Evolutionary conservation across 2,888 invertebrate species (phyloP).

Genomic region (Epiblema foenella): DNA sequence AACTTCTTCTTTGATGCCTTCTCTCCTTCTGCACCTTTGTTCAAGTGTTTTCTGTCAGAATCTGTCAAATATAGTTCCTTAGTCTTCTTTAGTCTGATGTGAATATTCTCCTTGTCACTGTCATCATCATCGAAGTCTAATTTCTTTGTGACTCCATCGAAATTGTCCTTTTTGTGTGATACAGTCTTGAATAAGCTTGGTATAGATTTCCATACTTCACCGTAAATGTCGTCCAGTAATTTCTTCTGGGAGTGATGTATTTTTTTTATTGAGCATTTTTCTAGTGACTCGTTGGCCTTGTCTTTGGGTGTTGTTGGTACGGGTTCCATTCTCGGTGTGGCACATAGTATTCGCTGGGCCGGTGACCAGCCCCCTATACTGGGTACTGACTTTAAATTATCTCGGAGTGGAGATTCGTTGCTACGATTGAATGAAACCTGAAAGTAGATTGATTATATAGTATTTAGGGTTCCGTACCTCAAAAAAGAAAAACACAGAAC

Average conservation of each 20-base stretch:
- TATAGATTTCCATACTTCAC: conserved; percentile 83
- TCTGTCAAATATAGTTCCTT: conserved; percentile 69
- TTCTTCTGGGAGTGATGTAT: conserved; percentile 75
- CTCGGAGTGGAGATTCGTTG: conserved; percentile 52
- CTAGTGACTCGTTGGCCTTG: conserved; percentile 68
- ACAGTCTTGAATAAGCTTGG: conserved; percentile 73
- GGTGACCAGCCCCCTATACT: conserved; percentile 77
- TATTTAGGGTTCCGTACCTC: too few species aligned
- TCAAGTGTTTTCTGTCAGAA: conserved; percentile 65
- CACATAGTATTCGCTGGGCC: conserved; percentile 71
- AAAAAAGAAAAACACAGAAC: too few species aligned
- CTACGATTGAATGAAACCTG: conserved; percentile 72
- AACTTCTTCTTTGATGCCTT: conserved; percentile 72
- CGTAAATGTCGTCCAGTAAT: conserved; percentile 81
- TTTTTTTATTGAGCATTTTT: conserved; percentile 73
- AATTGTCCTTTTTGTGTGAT: conserved; percentile 60
- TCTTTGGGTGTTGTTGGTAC: conserved; percentile 73
- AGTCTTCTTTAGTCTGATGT: conserved; percentile 59
- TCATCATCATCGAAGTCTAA: conserved; percentile 67
- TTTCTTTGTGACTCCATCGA: conserved; percentile 66
- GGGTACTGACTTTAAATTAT: conserved; percentile 56
- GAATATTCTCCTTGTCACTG: conserved; percentile 72
- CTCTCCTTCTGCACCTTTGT: conserved; percentile 57
- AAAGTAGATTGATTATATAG: conserved; percentile 45
- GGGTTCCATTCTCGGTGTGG: conserved; percentile 64